Evolutionary conservation across 2,797 vertebrate genomes (phyloP).

Genomic region (Fistularia commersonii): DNA sequence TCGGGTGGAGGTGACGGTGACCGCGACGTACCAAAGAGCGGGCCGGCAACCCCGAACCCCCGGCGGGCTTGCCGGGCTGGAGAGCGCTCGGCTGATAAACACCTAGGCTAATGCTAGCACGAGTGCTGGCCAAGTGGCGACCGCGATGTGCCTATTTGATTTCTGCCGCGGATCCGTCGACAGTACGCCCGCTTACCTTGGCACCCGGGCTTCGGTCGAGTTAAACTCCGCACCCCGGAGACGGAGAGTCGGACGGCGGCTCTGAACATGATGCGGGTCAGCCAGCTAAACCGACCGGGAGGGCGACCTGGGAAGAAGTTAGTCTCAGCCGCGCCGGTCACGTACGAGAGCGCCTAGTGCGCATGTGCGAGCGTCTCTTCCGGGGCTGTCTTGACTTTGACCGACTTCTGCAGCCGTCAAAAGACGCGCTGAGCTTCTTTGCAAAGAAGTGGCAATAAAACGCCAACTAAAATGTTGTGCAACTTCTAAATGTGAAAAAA

Average conservation of each 20-base stretch:
- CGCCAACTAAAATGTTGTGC: neutral
- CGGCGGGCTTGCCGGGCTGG: no score
- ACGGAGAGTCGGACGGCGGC: slow-evolving; percentile 73
- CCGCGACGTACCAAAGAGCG: no score
- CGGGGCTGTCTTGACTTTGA: slow-evolving; percentile 10
- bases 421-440: no score
- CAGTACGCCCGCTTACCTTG: slow-evolving; percentile 55
- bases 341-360: slow-evolving; percentile 12
- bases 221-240: slow-evolving; percentile 73
- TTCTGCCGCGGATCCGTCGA: neutral
- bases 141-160: neutral
- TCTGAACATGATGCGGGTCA: slow-evolving; percentile 72
- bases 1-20: fast-evolving
- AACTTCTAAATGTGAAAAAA: no score
- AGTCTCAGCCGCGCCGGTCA: slow-evolving; percentile 5
- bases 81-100: no score
- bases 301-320: slow-evolving; percentile 12
- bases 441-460: neutral
- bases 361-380: slow-evolving; percentile 40
- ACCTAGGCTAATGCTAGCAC: slow-evolving; percentile 9
- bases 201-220: slow-evolving; percentile 53
- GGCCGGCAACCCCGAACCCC: no score
- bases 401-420: neutral
- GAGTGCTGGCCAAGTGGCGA: neutral
- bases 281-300: slow-evolving; percentile 22